These are phyloP conservation scores for Adoxophyes honmai DNA, from an alignment of 1,140 invertebrate species.

Conservation along the genomic window DNA sequence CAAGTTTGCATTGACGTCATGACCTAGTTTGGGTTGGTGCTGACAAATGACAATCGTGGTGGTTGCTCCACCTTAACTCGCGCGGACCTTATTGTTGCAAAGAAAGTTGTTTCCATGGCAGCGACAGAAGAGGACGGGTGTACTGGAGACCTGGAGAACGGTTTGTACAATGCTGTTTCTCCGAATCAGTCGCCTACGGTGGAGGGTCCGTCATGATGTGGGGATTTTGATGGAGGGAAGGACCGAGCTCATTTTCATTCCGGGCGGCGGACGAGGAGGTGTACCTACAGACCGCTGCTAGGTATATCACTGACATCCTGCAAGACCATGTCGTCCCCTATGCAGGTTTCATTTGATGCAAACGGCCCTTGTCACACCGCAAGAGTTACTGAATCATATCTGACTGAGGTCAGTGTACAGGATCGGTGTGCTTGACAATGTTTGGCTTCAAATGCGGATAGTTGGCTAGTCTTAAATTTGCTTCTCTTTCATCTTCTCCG, in stretches of 20 bases:
- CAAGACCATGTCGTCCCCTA: constrained; percentile 10
- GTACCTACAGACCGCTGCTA: neutral
- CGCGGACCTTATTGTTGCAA: too few relatives aligned
- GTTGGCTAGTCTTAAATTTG: too few relatives aligned
- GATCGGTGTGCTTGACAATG: constrained; percentile 21
- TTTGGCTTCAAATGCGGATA: constrained; percentile 19
- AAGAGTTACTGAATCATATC: constrained; percentile 17
- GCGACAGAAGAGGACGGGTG: constrained; percentile 23
- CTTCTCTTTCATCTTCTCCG: constrained; percentile 16
- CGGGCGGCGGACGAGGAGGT: neutral
- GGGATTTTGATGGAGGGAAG: neutral
- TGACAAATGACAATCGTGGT: too few relatives aligned
- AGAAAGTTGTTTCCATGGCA: neutral
- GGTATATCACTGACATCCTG: neutral
- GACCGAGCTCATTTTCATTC: neutral
- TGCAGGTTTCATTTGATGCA: constrained; percentile 23
- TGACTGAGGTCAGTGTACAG: constrained; percentile 19
- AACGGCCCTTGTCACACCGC: constrained; percentile 23
- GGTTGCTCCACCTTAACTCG: too few relatives aligned
- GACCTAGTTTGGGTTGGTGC: too few relatives aligned
- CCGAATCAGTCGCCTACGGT: constrained; percentile 31
- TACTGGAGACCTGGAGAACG: constrained; percentile 33
- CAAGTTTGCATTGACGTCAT: too few relatives aligned
- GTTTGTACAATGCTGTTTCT: constrained; percentile 31
- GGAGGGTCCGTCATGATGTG: neutral